Base-by-base conservation (phyloP, 1,140 invertebrate species). In the Tetramorium parvispinum region DNA sequence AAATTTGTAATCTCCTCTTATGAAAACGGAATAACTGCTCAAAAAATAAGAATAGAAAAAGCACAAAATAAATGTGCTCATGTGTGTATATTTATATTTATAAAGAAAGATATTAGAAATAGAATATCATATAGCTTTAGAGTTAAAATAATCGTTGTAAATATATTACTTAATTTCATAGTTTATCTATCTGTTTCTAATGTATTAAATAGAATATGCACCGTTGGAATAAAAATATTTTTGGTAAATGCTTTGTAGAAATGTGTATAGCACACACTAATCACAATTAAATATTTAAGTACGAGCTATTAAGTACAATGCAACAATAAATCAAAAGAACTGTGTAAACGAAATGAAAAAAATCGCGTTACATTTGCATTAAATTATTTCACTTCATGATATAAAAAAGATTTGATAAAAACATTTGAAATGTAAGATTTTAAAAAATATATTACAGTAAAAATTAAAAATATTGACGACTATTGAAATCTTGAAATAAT, bases 221-320 rank as follows among this genome's bases (percentile, higher is more conserved):
- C 79, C 73, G 71, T 70, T 65, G 32, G 68, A 91, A 77, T 81
- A 87, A 66, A 91, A 91, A 91, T 91, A 91, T 87, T 91, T 89
- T 90, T 85, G 79, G 75, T 89, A 90, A 85, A 90, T 40, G 53
- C 78, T 89, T 83, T n/a, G 43, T 86, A 75, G 43, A 89, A 68
- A 87, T 85, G 63, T 81, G 70, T 86, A 76, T 1, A 63, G 53
- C 46, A 77, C 8, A 46, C 73, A 79, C 61, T 61, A 59, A 89
- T 76, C 65, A 83, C 51, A 87, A 73, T 65, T 63, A 85, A 78
- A 78, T 43, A 85, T 61, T 40, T 40, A 85, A 85, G 13, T 85
- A 75, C 46, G 61, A 65, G 53, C 53, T 66, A 71, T 78, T 88
- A 86, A 88, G 71, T 88, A 91, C 21, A 75, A 76, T 70, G 49